Conservation (phyloP, 2,113 vertebrate genomes). For the Leptobrachium ailaonicum region DNA sequence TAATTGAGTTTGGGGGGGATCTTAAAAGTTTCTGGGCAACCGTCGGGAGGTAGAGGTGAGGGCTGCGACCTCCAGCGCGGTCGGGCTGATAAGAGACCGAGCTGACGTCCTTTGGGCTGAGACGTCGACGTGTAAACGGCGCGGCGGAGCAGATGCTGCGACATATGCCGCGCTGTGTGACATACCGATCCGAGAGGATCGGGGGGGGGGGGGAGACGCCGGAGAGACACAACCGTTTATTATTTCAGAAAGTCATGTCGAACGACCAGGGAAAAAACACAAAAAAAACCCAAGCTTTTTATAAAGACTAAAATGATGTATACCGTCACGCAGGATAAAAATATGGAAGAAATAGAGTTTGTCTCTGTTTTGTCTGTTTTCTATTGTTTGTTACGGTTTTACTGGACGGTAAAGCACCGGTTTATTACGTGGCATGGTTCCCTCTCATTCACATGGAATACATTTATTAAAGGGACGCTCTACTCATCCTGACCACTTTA, state of each 20-base stretch:
- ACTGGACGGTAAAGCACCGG: no score
- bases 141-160: slow-evolving; percentile 51
- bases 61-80: slow-evolving; percentile 26
- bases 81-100: slow-evolving; percentile 48
- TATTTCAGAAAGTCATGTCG: neutral
- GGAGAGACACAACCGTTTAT: neutral
- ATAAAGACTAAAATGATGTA: no score
- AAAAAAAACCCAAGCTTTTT: no score
- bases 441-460: no score
- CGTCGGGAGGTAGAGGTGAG: neutral
- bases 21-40: slow-evolving; percentile 27
- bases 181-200: neutral
- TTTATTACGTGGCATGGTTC: no score
- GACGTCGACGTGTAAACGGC: slow-evolving; percentile 23
- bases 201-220: neutral
- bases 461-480: no score
- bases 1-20: neutral
- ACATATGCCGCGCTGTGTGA: slow-evolving; percentile 47
- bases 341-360: no score
- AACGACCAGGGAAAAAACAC: neutral
- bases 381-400: no score
- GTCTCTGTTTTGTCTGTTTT: no score
- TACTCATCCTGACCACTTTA: no score
- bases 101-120: slow-evolving; percentile 32
- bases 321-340: no score